phyloP scores from a whole-genome alignment of 35 echinoderm and acorn worm species.

The Heliocidaris tuberculata region DNA sequence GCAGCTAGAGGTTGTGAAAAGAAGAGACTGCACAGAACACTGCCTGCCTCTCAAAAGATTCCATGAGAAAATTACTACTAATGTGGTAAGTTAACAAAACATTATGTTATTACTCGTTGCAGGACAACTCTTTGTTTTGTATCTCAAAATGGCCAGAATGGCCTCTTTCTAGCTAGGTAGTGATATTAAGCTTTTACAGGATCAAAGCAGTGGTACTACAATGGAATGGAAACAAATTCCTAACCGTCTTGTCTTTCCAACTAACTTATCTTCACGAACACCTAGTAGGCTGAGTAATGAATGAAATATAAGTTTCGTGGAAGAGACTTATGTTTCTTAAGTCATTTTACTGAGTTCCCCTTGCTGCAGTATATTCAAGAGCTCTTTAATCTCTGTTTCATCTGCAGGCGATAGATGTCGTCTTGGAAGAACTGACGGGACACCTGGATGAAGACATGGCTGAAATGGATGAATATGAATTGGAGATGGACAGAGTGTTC shows the following conservation, averaged over 20 bases:
- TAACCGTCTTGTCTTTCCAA: too few species aligned
- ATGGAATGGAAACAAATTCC: too few species aligned
- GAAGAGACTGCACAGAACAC: constrained; percentile 18
- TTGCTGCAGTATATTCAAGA: too few species aligned
- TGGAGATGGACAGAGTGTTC: not conserved
- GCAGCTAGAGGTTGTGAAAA: constrained; percentile 21
- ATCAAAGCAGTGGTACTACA: too few species aligned
- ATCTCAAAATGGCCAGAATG: too few species aligned
- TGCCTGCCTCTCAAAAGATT: constrained; percentile 25
- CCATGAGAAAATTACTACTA: constrained; percentile 37
- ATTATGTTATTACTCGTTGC: too few species aligned
- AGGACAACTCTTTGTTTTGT: too few species aligned
- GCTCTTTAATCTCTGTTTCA: not conserved
- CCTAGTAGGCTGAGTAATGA: not conserved
- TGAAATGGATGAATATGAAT: constrained; percentile 44
- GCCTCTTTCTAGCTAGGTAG: too few species aligned
- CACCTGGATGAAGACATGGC: constrained; percentile 43
- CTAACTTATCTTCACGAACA: not conserved
- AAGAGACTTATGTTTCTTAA: too few species aligned
- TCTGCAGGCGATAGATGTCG: not conserved
- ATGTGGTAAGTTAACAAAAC: not conserved
- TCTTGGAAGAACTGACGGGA: constrained; percentile 20
- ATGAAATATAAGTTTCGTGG: not conserved
- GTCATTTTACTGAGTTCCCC: too few species aligned
- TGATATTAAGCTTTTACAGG: too few species aligned